Conservation (phyloP, 2,888 invertebrate species). For the Helobdella robusta region DNA sequence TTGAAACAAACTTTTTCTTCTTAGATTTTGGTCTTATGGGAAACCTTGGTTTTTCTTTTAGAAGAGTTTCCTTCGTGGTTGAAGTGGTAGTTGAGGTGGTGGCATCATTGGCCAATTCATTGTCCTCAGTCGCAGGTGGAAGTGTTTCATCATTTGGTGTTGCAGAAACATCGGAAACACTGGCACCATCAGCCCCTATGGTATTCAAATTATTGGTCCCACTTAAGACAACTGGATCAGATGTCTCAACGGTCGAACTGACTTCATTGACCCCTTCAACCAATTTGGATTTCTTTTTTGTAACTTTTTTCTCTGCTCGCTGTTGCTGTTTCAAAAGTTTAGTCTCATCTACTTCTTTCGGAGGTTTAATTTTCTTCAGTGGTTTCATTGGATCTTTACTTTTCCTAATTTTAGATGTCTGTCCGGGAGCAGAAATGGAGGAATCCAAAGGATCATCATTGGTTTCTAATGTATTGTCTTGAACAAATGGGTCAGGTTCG, state of each 20-base stretch:
- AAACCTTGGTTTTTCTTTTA: constrained; percentile 23
- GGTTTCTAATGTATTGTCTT: background rate
- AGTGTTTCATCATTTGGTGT: background rate
- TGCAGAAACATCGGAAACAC: background rate
- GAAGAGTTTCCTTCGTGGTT: background rate
- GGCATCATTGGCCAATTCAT: background rate
- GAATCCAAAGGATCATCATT: background rate
- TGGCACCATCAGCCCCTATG: background rate
- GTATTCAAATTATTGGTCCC: background rate
- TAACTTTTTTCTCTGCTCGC: constrained; percentile 11
- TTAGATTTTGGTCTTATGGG: constrained; percentile 22
- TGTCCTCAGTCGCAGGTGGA: background rate
- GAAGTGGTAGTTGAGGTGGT: background rate
- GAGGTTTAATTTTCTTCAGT: constrained; percentile 35
- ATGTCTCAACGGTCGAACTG: constrained; percentile 24
- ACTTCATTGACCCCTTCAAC: constrained; percentile 26
- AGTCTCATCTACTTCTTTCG: constrained; percentile 33
- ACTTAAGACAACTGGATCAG: constrained; percentile 8
- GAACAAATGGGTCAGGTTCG: constrained; percentile 8
- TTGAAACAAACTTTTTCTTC: constrained; percentile 27
- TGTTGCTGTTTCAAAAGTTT: constrained; percentile 25
- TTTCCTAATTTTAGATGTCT: constrained; percentile 33
- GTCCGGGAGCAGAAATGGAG: background rate
- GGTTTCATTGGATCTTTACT: constrained; percentile 35
- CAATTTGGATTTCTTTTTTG: constrained; percentile 13